These are phyloP conservation scores for Harmothoe impar DNA, from an alignment of 2,888 invertebrate genomes.

Conservation along the genomic window DNA sequence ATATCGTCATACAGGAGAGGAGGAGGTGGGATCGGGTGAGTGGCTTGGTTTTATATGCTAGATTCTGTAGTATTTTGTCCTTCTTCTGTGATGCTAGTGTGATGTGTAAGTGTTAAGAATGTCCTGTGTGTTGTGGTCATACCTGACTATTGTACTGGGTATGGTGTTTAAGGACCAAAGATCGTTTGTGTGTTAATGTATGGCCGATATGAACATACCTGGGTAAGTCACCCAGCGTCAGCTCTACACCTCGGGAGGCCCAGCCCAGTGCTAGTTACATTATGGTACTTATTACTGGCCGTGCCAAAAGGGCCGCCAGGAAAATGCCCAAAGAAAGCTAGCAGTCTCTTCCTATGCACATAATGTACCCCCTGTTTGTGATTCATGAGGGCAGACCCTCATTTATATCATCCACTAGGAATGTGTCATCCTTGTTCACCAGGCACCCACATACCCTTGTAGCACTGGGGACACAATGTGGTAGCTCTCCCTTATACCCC, in stretches of 20 bases:
- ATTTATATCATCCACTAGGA: background rate
- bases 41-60: too few relatives aligned
- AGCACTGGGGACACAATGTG: background rate
- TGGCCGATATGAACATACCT: background rate
- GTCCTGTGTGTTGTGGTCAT: background rate
- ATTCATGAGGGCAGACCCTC: background rate
- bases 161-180: background rate
- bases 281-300: background rate
- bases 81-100: background rate
- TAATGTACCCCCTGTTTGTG: conserved; percentile 10
- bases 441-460: conserved; percentile 37
- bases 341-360: background rate
- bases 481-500: background rate
- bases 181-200: conserved; percentile 34
- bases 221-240: background rate
- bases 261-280: background rate
- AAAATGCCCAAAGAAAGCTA: background rate
- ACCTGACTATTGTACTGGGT: background rate
- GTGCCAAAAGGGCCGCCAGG: conserved; percentile 24
- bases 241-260: background rate
- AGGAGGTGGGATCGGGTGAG: too few relatives aligned
- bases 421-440: conserved; percentile 15
- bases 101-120: background rate
- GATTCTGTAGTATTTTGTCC: background rate
- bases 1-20: background rate